A percentile compares a stretch with the other conserved stretches of the same genome.
Conservation (phyloP, 2,113 vertebrate species). For the Campylorhamphus procurvoides region DNA sequence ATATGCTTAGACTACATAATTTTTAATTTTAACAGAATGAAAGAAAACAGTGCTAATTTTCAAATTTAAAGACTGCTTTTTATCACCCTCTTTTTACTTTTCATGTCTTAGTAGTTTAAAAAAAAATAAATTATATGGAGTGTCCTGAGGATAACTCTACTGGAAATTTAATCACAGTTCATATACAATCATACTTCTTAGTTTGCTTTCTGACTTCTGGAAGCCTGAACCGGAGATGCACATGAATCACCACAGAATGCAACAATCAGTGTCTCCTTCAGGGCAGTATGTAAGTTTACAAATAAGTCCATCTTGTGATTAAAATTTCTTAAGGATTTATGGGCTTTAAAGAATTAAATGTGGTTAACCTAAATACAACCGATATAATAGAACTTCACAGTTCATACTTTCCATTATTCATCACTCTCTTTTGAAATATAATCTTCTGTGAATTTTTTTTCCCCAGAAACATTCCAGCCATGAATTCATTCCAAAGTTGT, state of each 20-base stretch:
- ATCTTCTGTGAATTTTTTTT: not conserved
- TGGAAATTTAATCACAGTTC: not conserved
- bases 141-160: not conserved
- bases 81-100: not conserved
- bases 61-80: not conserved
- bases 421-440: constrained; percentile 6
- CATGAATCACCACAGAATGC: constrained; percentile 7
- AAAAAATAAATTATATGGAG: not conserved
- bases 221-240: constrained; percentile 7
- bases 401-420: constrained; percentile 58
- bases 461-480: not conserved
- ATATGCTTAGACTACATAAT: not conserved
- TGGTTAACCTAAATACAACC: constrained; percentile 32
- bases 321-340: constrained; percentile 47
- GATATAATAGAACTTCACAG: constrained; percentile 37
- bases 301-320: constrained; percentile 23
- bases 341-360: constrained; percentile 5
- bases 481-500: not conserved
- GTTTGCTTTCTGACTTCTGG: not conserved
- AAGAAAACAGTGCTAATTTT: not conserved
- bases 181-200: not conserved
- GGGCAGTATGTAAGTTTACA: constrained; percentile 35
- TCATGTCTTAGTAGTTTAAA: not conserved
- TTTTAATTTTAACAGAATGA: not conserved
- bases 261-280: constrained; percentile 19